These are phyloP conservation scores for Sparidentex hasta DNA, from an alignment of 2,797 vertebrate species.

Conservation along the genomic window DNA sequence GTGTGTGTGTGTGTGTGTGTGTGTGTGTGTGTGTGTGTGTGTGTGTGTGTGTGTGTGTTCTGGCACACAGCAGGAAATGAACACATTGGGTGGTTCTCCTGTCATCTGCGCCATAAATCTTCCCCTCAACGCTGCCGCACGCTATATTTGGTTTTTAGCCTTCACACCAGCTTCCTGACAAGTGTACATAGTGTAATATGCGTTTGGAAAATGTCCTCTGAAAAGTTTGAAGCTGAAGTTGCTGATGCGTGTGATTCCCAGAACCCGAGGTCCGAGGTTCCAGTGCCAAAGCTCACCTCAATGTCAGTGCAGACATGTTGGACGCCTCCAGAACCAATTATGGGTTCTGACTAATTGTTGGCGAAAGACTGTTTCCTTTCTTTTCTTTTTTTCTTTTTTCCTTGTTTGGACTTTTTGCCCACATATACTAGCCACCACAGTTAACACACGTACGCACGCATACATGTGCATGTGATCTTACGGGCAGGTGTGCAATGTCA, in stretches of 20 bases:
- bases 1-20: background rate
- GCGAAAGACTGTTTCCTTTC: background rate
- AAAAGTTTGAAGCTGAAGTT: constrained; percentile 42
- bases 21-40: background rate
- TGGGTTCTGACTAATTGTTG: constrained; percentile 38
- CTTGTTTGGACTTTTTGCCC: constrained; percentile 33
- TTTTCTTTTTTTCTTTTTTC: constrained; percentile 6
- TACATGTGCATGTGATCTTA: constrained; percentile 37
- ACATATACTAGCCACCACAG: constrained; percentile 33
- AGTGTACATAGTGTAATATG: constrained; percentile 19
- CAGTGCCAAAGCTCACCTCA: constrained; percentile 32
- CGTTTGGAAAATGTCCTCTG: constrained; percentile 38
- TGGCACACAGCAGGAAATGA: constrained; percentile 50
- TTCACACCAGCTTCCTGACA: constrained; percentile 39
- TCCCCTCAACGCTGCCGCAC: constrained; percentile 23
- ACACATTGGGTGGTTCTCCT: constrained; percentile 43
- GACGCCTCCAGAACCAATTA: constrained; percentile 22
- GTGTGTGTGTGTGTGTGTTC: background rate
- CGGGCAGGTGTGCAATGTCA: constrained; percentile 59
- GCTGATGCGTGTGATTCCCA: constrained; percentile 43
- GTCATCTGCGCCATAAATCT: constrained; percentile 46
- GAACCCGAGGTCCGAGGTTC: constrained; percentile 19
- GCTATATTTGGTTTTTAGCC: constrained; percentile 37
- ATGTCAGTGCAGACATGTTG: constrained; percentile 33
- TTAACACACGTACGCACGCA: background rate